These are phyloP conservation scores for Cydia pomonella DNA, from an alignment of 1,140 invertebrate genomes.

Conservation along the genomic window DNA sequence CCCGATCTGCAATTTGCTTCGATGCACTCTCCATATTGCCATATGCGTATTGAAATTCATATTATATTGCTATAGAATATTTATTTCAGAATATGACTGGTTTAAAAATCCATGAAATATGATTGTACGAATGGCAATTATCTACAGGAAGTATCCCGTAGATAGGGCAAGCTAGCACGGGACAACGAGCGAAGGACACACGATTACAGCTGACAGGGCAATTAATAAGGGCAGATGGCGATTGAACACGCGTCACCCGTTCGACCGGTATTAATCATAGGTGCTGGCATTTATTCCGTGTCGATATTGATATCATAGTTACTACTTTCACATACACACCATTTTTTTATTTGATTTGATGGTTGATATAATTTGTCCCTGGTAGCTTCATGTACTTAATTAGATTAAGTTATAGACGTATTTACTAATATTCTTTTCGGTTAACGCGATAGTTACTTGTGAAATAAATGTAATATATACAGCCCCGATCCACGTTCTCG, in stretches of 20 bases:
- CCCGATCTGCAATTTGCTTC: too few species aligned
- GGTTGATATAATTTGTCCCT: too few species aligned
- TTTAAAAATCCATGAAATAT: background rate
- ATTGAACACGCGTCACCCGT: slow-evolving; percentile 77
- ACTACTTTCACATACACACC: too few species aligned
- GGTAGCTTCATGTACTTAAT: too few species aligned
- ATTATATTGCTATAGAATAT: background rate
- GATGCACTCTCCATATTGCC: too few species aligned
- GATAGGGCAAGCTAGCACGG: slow-evolving; percentile 38
- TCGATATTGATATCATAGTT: slow-evolving; percentile 39
- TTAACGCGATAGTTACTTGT: too few species aligned
- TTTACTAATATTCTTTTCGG: too few species aligned
- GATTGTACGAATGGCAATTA: slow-evolving; percentile 12
- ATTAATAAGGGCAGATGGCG: slow-evolving; percentile 79
- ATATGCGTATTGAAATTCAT: background rate
- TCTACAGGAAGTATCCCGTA: slow-evolving; percentile 14
- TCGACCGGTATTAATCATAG: slow-evolving; percentile 78
- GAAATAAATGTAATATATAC: too few species aligned
- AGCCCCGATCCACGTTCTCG: too few species aligned
- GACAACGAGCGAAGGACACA: slow-evolving; percentile 64
- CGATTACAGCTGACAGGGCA: slow-evolving; percentile 77
- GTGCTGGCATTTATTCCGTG: slow-evolving; percentile 56
- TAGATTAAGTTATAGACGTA: too few species aligned
- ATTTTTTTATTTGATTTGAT: too few species aligned
- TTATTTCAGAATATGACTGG: background rate